These are phyloP conservation scores for Orchestia grillus DNA, from an alignment of 1,140 invertebrate species.

Conservation along the genomic window DNA sequence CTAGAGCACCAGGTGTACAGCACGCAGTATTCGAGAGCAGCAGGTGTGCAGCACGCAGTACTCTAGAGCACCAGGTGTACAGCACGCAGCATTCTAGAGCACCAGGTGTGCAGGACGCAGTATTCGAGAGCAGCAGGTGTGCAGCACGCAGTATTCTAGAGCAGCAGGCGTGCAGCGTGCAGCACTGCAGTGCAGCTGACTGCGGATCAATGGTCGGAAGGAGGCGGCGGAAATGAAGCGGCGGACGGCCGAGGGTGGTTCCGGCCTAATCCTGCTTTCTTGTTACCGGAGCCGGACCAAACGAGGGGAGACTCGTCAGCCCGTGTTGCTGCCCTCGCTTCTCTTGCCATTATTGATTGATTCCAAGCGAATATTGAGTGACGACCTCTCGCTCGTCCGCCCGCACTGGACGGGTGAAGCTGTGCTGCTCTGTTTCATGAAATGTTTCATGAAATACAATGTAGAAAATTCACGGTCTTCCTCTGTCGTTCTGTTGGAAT, in stretches of 20 bases:
- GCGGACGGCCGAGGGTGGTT: slow-evolving; percentile 48
- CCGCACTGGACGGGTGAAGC: not conserved
- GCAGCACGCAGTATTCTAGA: not conserved
- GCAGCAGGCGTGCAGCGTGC: not conserved
- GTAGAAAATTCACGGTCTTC: not conserved
- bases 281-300: slow-evolving; percentile 36
- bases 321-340: not conserved
- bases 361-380: not conserved
- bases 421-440: not conserved
- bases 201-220: slow-evolving; percentile 52
- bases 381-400: not conserved
- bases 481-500: not conserved
- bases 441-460: not conserved
- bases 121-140: not conserved
- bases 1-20: too few species aligned
- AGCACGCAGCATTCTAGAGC: not conserved
- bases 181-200: not conserved
- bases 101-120: not conserved
- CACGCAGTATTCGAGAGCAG: too few species aligned
- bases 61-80: too few species aligned
- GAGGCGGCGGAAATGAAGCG: slow-evolving; percentile 29
- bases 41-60: too few species aligned
- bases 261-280: slow-evolving; percentile 49
- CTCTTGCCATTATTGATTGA: not conserved
- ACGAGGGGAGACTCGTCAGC: slow-evolving; percentile 11